These are phyloP conservation scores for Drosophila percnosoma DNA, from an alignment of 2,888 invertebrate genomes.

Conservation along the genomic window DNA sequence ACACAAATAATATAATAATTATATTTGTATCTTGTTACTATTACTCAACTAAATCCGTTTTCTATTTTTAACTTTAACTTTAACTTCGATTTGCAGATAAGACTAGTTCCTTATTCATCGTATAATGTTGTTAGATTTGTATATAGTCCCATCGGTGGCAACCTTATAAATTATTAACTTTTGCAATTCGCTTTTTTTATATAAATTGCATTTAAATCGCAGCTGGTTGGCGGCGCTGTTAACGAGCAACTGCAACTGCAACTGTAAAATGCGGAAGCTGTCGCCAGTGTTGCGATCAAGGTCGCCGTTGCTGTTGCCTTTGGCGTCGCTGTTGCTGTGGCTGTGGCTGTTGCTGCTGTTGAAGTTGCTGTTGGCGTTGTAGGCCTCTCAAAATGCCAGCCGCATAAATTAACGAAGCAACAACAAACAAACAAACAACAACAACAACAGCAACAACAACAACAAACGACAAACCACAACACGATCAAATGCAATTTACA, in stretches of 20 bases:
- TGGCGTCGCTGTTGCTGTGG: slow-evolving; percentile 8
- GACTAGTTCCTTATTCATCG: no score
- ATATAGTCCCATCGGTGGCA: no score
- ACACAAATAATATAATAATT: no score
- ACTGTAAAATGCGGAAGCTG: slow-evolving; percentile 68
- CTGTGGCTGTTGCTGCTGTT: slow-evolving; percentile 7
- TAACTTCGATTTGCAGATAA: no score
- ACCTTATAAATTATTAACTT: not conserved
- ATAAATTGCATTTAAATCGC: slow-evolving; percentile 1
- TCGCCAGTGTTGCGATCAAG: slow-evolving; percentile 54
- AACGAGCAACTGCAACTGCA: slow-evolving; percentile 35
- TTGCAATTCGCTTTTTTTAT: not conserved
- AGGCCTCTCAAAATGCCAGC: slow-evolving; percentile 72
- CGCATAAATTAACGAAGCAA: slow-evolving; percentile 72
- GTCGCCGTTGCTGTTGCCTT: slow-evolving; percentile 36
- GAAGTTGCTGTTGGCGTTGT: slow-evolving; percentile 24
- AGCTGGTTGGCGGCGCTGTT: slow-evolving; percentile 20
- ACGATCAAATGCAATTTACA: slow-evolving; percentile 78
- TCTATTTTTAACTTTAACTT: no score
- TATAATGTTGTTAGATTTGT: no score
- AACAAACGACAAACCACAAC: slow-evolving; percentile 43
- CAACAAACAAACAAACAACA: slow-evolving; percentile 25
- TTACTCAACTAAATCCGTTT: no score
- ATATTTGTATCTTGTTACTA: no score
- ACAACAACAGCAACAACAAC: slow-evolving; percentile 31